Base-by-base conservation (phyloP, 2,888 invertebrate genomes). In the Fragum fragum region DNA sequence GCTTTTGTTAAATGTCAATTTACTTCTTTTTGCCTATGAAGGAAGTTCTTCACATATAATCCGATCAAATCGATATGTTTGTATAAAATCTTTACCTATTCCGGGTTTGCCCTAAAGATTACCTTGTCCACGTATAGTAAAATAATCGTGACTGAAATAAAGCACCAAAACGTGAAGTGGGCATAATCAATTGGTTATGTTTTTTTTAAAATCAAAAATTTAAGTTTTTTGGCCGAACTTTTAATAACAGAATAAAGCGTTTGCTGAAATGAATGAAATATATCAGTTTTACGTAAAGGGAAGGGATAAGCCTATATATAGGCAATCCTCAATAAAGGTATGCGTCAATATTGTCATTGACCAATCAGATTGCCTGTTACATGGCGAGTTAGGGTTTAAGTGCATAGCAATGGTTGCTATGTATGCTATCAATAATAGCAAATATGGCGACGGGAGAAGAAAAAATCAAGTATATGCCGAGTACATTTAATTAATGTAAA, bases 381-480 rank as follows among this genome's bases (percentile, higher is more conserved):
- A 77, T 61, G 55, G 32, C 28, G 28, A 28, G 57, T 39, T 70
- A 32, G 39, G 47, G 47, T 53, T 66, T 71, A 32, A n/a, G 23
- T 57, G 83, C 81, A 74, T 86, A 83, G 83, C 66, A 73, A 83
- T 78, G 75, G 86, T 83, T 79, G 86, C 81, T 86, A 86, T 81
- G 83, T 80, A 76, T 76, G 68, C n/a, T 76, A 76, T 83, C 78
- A 84, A 84, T 81, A 84, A 79, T n/a, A 57, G 61, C 29, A 52
- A 80, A 84, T 75, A 84, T 81, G 81, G 83, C 83, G 80, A 82
- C 74, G 36, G 3, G 29, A 57, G 26, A 32, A 61, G n/a, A n/a
- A 47, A n/a, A 47, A 47, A 47, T 47, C 47, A 18, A 9, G 47
- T 36, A 36, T 9, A 47, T 47, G 47, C 47, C 47, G 47, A 47